Evolutionary conservation across 1,140 invertebrate genomes (phyloP), one percentile per base, ranked within the genome.

Genomic region (Trichonephila clavata): DNA sequence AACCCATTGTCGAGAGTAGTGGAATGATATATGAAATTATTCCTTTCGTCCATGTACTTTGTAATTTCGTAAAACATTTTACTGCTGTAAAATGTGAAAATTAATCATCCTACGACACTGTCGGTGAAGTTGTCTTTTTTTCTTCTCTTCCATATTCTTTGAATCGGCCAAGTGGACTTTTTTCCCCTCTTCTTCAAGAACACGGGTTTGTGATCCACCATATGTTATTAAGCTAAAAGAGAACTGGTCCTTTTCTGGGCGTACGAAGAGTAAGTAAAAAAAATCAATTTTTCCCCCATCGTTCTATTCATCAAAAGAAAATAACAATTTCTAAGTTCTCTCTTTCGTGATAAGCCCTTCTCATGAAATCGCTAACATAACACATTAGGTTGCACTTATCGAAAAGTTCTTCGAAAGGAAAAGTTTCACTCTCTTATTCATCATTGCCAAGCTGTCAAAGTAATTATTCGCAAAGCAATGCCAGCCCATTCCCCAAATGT

Each of bases 401-500:
- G 81, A 92, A 86, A 91, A 91, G 90, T 86, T 84, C 83, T 92
- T 32, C 13, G n/a, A 24, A 27, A 80, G 71, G 39, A 86, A 92
- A 61, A 63, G 57, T 86, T 83, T 92, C 81, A 16, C 63, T 91
- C 90, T 92, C 61, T 86, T 92, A 92, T 86, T 92, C 90, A 92
- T 92, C 90, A 92, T 86, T 27, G 43, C 81, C 61, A 59, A 57
- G 90, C 90, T 86, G 90, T 92, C 90, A 92, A 92, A 92, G 81
- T 92, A 92, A 92, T 92, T 92, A 92, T 92, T 92, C 80, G 90
- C 68, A 86, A 92, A 86, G 90, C 90, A 92, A 92, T 92, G 90
- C 90, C 61, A 20, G 43, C 59, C 60, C n/a, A 21, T 92, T 92
- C 81, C 61, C 81, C 63, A 39, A 92, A 83, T 92, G 90, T 92